Conservation (phyloP, 2,113 vertebrate species). For the Rhodinocichla rosea region DNA sequence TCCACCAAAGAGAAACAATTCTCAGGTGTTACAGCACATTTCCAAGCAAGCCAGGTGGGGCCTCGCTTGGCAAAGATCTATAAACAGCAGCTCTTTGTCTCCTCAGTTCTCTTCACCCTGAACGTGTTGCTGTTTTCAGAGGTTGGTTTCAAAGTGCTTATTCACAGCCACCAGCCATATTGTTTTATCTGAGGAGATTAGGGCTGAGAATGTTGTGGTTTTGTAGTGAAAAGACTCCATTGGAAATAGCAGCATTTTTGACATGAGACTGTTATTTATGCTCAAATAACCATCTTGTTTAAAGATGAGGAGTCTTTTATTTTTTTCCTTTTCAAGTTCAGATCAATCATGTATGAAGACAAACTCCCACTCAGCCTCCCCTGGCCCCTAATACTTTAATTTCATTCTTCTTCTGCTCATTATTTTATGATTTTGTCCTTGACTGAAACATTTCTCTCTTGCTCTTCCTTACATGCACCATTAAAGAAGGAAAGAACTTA, state of each 20-base stretch:
- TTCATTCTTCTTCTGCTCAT: conserved; percentile 45
- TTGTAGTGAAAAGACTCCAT: background rate
- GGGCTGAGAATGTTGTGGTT: conserved; percentile 32
- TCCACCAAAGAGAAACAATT: background rate
- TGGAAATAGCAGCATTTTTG: conserved; percentile 29
- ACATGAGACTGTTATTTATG: conserved; percentile 49
- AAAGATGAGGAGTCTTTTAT: background rate
- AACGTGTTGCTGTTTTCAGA: conserved; percentile 1
- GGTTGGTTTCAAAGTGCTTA: conserved; percentile 18
- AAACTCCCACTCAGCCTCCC: conserved; percentile 52
- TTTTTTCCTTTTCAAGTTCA: conserved; percentile 16
- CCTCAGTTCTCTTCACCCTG: background rate
- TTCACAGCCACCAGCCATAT: background rate
- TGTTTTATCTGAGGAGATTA: conserved; percentile 45
- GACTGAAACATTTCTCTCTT: conserved; percentile 55
- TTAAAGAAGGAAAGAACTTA: conserved; percentile 6
- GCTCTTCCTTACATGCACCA: conserved; percentile 41
- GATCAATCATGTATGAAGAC: conserved; percentile 58
- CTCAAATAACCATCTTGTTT: conserved; percentile 40
- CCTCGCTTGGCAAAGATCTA: background rate
- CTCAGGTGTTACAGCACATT: background rate
- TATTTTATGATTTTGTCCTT: conserved; percentile 66
- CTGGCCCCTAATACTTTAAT: conserved; percentile 30
- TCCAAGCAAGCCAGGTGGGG: background rate
- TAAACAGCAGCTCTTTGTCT: conserved; percentile 47